phyloP scores from a whole-genome alignment of 2,888 invertebrate species.

The Gastracanthus pulcherrimus region DNA sequence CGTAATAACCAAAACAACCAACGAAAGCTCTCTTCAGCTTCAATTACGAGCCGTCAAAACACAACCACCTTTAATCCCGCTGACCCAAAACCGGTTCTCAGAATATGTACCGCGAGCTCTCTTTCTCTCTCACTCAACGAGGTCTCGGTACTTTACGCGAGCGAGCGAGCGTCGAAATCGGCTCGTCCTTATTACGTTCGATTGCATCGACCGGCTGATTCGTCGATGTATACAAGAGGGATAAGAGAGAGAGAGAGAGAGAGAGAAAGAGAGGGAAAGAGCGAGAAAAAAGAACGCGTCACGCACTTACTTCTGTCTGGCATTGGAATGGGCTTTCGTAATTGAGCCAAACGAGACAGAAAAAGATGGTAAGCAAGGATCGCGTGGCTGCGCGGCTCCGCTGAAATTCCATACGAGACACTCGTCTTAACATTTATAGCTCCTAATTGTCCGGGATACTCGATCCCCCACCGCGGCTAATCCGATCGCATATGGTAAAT shows the following conservation, averaged over 20 bases:
- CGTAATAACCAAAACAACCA: not conserved
- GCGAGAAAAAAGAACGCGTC: not conserved
- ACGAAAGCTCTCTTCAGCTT: not conserved
- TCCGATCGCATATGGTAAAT: not conserved
- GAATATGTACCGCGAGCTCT: not conserved
- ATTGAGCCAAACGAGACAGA: slow-evolving; percentile 19
- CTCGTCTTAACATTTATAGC: slow-evolving; percentile 13
- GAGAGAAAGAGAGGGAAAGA: not conserved
- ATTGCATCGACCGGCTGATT: slow-evolving; percentile 7
- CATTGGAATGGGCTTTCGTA: slow-evolving; percentile 33
- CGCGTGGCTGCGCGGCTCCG: not conserved
- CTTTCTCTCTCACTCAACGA: too few relatives aligned
- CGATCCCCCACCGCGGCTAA: not conserved
- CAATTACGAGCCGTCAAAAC: slow-evolving; percentile 31
- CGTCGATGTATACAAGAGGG: not conserved
- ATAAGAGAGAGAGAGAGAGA: not conserved
- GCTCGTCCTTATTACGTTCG: slow-evolving; percentile 19
- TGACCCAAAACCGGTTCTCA: slow-evolving; percentile 22
- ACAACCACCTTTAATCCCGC: slow-evolving; percentile 20
- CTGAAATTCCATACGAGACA: slow-evolving; percentile 3
- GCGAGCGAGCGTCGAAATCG: not conserved
- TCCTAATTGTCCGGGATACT: not conserved
- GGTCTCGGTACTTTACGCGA: not conserved
- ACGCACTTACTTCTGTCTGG: slow-evolving; percentile 9
- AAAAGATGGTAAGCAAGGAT: slow-evolving; percentile 11